Evolutionary conservation across 2,113 vertebrate genomes (phyloP).

Genomic region (Garra rufa): DNA sequence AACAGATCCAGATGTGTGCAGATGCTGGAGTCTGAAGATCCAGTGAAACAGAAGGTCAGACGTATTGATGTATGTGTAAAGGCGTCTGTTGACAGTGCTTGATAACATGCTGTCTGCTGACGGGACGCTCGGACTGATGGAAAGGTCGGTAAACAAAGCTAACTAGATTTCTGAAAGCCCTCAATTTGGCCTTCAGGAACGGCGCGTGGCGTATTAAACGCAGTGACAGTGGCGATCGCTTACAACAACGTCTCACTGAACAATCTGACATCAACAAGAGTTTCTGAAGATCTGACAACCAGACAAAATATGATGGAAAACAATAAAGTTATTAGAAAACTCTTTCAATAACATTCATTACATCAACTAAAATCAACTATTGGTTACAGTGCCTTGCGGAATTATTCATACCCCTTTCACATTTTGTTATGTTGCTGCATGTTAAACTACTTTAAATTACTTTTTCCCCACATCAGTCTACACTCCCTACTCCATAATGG

Average conservation of each 20-base stretch:
- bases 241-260: not conserved
- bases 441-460: too few species aligned
- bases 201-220: not conserved
- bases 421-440: too few species aligned
- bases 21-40: not conserved
- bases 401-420: too few species aligned
- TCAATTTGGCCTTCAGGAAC: slow-evolving; percentile 45
- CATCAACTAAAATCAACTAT: not conserved
- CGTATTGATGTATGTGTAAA: not conserved
- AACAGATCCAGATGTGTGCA: not conserved
- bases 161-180: slow-evolving; percentile 22
- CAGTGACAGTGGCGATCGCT: not conserved
- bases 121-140: not conserved
- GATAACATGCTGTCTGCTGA: not conserved
- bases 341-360: too few species aligned
- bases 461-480: too few species aligned
- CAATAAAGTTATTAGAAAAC: too few species aligned
- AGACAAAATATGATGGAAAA: not conserved
- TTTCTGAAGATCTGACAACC: not conserved
- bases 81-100: not conserved
- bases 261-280: not conserved
- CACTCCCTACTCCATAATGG: too few species aligned
- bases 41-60: not conserved
- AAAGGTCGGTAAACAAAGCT: slow-evolving; percentile 4
- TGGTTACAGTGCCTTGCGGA: too few species aligned